Percentiles rank a stretch among this genome's conserved stretches.
Conservation (phyloP, 1,140 invertebrate species). For the Bombus fervidus region DNA sequence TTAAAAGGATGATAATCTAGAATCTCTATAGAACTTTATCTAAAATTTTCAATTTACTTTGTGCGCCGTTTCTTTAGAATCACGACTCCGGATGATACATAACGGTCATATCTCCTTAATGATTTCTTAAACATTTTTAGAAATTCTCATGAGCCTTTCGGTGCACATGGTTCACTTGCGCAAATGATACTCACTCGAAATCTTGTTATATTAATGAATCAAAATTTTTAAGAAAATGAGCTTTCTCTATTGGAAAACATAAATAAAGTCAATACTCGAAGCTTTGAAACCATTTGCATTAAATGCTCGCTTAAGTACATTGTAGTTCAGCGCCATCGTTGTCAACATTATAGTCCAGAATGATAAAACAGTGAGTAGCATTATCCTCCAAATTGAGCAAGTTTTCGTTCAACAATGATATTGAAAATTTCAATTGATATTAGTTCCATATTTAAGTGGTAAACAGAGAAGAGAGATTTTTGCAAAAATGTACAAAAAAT, state of each 20-base stretch:
- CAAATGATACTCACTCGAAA: conserved; percentile 48
- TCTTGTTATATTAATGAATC: neutral
- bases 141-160: conserved; percentile 1
- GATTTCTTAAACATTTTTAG: neutral
- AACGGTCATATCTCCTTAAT: neutral
- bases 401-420: conserved; percentile 22
- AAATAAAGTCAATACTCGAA: neutral
- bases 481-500: neutral
- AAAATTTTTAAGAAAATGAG: neutral
- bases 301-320: neutral
- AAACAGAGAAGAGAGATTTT: neutral
- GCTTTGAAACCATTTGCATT: neutral
- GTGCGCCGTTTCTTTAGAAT: conserved; percentile 59
- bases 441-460: too few species aligned
- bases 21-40: conserved; percentile 38
- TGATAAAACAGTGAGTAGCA: neutral
- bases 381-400: conserved; percentile 17
- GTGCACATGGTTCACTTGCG: conserved; percentile 28
- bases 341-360: neutral
- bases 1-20: conserved; percentile 36
- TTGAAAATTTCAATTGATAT: neutral
- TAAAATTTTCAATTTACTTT: conserved; percentile 54
- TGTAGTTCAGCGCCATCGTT: neutral
- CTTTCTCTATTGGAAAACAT: neutral
- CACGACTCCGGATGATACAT: neutral